Conservation (phyloP, 2,888 invertebrate genomes). For the Patella caerulea region DNA sequence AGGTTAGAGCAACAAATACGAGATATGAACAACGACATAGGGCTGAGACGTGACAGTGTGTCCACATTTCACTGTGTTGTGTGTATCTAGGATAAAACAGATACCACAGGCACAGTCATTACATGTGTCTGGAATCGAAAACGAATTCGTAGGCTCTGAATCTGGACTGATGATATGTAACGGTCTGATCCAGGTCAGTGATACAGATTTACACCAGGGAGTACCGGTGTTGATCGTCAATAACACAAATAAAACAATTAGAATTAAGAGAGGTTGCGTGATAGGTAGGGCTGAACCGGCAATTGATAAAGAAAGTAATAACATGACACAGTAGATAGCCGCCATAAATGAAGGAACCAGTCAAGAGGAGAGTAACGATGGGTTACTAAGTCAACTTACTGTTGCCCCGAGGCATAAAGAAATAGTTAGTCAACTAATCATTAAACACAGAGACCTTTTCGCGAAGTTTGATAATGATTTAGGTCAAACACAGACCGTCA, state of each 20-base stretch:
- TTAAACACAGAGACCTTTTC: constrained; percentile 23
- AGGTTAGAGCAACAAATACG: too few species aligned
- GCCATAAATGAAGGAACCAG: too few species aligned
- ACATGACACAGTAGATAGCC: too few species aligned
- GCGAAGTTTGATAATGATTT: constrained; percentile 29
- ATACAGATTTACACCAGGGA: background rate
- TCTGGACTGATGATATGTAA: background rate
- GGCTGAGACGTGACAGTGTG: background rate
- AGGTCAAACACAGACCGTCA: constrained; percentile 28
- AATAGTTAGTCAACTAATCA: too few species aligned
- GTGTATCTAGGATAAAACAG: too few species aligned
- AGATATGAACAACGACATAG: too few species aligned
- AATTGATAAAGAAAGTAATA: too few species aligned
- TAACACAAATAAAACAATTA: constrained; percentile 1
- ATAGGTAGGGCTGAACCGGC: background rate
- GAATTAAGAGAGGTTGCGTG: constrained; percentile 14
- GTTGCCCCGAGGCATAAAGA: too few species aligned
- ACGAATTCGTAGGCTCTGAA: background rate
- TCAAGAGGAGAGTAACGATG: too few species aligned
- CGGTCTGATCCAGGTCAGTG: background rate
- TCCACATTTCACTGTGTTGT: background rate
- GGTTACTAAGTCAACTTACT: too few species aligned
- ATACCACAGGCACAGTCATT: too few species aligned
- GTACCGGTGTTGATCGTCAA: background rate
- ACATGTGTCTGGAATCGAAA: too few species aligned